Conservation (phyloP, 1,140 invertebrate species). For the Chrysoperla carnea region DNA sequence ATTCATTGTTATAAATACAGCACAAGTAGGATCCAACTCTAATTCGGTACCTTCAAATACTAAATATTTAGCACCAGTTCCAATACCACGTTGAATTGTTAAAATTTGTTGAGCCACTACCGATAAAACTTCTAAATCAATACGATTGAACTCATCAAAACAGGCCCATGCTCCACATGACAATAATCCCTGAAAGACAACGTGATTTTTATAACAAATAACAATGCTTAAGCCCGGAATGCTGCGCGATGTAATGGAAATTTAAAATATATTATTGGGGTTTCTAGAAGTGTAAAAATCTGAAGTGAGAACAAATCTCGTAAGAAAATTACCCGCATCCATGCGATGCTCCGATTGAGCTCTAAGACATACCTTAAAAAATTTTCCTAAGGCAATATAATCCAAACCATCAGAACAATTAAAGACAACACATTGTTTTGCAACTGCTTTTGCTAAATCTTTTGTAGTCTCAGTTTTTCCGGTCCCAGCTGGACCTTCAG, state of each 20-base stretch:
- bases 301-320: too few relatives aligned
- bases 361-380: conserved; percentile 79
- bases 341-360: not conserved
- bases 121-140: conserved; percentile 74
- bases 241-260: too few relatives aligned
- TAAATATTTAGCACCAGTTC: conserved; percentile 49
- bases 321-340: too few relatives aligned
- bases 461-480: conserved; percentile 96
- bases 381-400: conserved; percentile 86
- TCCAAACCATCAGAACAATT: conserved; percentile 90
- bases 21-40: conserved; percentile 74
- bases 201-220: not conserved
- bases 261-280: too few relatives aligned
- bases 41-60: conserved; percentile 83
- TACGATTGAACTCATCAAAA: conserved; percentile 89
- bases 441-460: conserved; percentile 89
- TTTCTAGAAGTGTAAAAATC: too few relatives aligned
- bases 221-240: too few relatives aligned
- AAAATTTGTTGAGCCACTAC: conserved; percentile 84
- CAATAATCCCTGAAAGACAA: conserved; percentile 49
- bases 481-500: conserved; percentile 87
- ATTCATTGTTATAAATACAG: conserved; percentile 95
- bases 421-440: conserved; percentile 92
- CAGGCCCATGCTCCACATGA: conserved; percentile 94
- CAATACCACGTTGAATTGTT: conserved; percentile 61